Evolutionary conservation across 92 coral and sea anemone genomes (phyloP).

Genomic region (Pocillopora grandis): DNA sequence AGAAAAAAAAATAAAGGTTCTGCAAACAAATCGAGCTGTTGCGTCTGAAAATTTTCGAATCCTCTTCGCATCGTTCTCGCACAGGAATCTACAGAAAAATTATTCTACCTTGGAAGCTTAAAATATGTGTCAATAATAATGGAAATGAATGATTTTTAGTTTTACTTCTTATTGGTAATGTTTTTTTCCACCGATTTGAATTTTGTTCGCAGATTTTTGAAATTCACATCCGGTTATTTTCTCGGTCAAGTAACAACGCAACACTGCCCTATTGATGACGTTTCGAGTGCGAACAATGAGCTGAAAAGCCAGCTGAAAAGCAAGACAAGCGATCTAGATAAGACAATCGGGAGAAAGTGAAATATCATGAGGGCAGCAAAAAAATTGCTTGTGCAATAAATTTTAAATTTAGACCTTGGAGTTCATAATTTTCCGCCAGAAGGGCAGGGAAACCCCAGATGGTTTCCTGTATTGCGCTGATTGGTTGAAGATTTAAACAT

Average conservation of each 20-base stretch:
- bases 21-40: too few species aligned
- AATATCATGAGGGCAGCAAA: slow-evolving; percentile 12
- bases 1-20: too few species aligned
- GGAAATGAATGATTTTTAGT: background rate
- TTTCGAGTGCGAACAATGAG: background rate
- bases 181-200: background rate
- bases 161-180: background rate
- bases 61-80: background rate
- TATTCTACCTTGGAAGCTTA: too few species aligned
- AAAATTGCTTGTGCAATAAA: slow-evolving; percentile 22
- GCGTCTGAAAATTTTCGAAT: too few species aligned
- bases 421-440: background rate
- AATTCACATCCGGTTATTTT: background rate
- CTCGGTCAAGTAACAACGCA: background rate
- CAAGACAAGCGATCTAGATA: background rate
- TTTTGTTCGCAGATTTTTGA: background rate
- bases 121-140: background rate
- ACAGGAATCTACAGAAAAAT: too few species aligned
- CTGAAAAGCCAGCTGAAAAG: background rate
- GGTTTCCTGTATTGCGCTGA: slow-evolving; percentile 9
- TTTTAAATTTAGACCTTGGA: slow-evolving; percentile 7
- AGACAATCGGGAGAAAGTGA: background rate
- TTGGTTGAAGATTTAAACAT: slow-evolving; percentile 40
- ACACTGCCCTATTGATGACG: background rate
- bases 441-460: slow-evolving; percentile 48